Base-by-base conservation (phyloP, 2,797 vertebrate genomes). In the Poecile montanus region DNA sequence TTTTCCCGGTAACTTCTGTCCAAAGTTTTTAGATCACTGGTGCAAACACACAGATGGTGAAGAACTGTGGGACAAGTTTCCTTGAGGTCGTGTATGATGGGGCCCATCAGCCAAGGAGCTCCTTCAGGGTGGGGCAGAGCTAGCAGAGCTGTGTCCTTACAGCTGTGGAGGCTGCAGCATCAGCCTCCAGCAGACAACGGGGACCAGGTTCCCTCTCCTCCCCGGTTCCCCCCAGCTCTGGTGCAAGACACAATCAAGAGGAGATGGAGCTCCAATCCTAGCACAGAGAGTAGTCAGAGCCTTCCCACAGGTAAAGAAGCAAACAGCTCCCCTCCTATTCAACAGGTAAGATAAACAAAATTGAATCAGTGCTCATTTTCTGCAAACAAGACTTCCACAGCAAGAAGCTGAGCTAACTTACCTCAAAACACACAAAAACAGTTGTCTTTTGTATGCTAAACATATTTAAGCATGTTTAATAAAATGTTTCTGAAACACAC, bases 161-260 rank as follows among this genome's bases (percentile, higher is more conserved):
- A 48, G 38, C 50, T 22, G 29, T 2, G 11, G 19, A 42, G 10
- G 9, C 53, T 53, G 53, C 4, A 62, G 25, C 20, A 2, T 14
- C 45, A 71, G 44, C 14, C 10, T 6, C 27, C 47, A 42, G 50
- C 40, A 77, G 45, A 60, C 16, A 20, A 10, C 0, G 2, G 7
- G 16, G 5, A 78, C 53, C 26, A 74, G 13, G 13, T 8, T 36
- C 54, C 18, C 18, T 34, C 65, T 54, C 29, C 18, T 26, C 4
- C 17, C 5, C 3, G 1, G 17, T 23, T 36, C 7, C 8, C 34
- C 18, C 4, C 17, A 14, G 2, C n/a, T 38, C 32, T 15, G 2
- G 2, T 8, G 13, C 16, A 45, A 75, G 19, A 15, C 48, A 77
- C 62, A 86, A 86, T 54, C 58, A 75, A 61, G 61, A 62, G 11